A percentile compares a stretch with the other conserved stretches of the same genome.
These are phyloP conservation scores for Eumeta japonica DNA, from an alignment of 1,140 invertebrate species.

Conservation along the genomic window DNA sequence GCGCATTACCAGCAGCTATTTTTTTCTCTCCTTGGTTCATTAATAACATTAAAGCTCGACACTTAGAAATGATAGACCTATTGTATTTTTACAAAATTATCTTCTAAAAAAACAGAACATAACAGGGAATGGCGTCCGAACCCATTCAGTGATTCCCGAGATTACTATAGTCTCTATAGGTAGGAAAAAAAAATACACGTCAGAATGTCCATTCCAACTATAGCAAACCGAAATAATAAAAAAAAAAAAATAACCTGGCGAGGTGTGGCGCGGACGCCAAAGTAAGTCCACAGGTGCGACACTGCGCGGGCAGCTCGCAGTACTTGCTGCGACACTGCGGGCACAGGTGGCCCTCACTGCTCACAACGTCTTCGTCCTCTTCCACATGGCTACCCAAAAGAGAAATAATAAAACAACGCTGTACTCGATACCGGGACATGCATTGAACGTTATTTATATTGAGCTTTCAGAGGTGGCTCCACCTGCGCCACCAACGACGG, in stretches of 20 bases:
- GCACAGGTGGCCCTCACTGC: constrained; percentile 81
- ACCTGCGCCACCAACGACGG: neutral
- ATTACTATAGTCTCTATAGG: no score
- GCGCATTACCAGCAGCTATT: no score
- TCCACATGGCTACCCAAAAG: constrained; percentile 87
- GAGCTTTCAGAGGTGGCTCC: neutral
- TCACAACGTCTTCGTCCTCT: constrained; percentile 44
- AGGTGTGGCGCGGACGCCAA: constrained; percentile 97
- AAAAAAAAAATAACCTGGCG: constrained; percentile 61
- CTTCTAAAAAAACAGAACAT: no score
- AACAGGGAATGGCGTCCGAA: no score
- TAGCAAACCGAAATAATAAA: neutral
- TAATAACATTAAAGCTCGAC: no score
- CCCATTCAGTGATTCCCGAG: no score
- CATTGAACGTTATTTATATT: constrained; percentile 5
- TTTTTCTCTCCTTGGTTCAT: no score
- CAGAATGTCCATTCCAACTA: no score
- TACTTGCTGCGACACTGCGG: constrained; percentile 96
- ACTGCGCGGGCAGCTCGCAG: constrained; percentile 96
- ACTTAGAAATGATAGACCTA: no score
- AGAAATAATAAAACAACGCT: constrained; percentile 16
- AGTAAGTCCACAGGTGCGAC: constrained; percentile 90
- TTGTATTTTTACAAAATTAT: no score
- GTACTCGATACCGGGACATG: no score
- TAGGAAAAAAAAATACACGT: no score